phyloP scores from a whole-genome alignment of 1,140 invertebrate species.

The Bombus pyrosoma region DNA sequence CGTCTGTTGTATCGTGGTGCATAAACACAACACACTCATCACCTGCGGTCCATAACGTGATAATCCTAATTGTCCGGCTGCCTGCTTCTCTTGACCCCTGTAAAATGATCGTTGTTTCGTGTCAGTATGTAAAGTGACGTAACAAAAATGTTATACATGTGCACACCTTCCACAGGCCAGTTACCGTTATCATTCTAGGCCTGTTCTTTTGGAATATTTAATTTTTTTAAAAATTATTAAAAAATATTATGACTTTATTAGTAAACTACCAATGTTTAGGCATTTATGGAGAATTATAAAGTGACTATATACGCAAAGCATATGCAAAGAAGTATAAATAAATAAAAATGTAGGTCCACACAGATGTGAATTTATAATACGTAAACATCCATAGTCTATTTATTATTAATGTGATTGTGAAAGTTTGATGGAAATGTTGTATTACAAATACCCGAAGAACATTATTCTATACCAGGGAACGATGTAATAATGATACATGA shows the following conservation, averaged over 20 bases:
- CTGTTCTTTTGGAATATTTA: neutral
- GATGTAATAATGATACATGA: no score
- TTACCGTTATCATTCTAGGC: neutral
- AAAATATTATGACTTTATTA: no score
- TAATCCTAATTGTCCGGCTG: slow-evolving; percentile 58
- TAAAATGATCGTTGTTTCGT: slow-evolving; percentile 2
- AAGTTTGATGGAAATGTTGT: no score
- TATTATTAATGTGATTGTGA: no score
- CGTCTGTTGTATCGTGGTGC: slow-evolving; percentile 60
- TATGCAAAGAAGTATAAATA: no score
- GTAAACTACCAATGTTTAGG: neutral
- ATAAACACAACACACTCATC: slow-evolving; percentile 69
- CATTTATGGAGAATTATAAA: neutral
- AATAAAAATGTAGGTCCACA: no score
- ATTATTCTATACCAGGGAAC: no score
- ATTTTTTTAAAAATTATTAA: no score
- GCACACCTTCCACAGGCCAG: neutral
- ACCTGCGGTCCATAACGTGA: slow-evolving; percentile 69
- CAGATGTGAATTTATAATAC: no score
- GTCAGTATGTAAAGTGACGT: neutral
- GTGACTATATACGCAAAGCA: no score
- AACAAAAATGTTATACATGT: neutral
- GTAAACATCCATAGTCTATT: no score
- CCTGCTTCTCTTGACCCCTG: slow-evolving; percentile 47
- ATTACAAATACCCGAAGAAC: no score